Percentiles rank a stretch among this genome's conserved stretches.
These are phyloP conservation scores for Bagarius yarrelli DNA, from an alignment of 2,113 vertebrate species.

Conservation along the genomic window DNA sequence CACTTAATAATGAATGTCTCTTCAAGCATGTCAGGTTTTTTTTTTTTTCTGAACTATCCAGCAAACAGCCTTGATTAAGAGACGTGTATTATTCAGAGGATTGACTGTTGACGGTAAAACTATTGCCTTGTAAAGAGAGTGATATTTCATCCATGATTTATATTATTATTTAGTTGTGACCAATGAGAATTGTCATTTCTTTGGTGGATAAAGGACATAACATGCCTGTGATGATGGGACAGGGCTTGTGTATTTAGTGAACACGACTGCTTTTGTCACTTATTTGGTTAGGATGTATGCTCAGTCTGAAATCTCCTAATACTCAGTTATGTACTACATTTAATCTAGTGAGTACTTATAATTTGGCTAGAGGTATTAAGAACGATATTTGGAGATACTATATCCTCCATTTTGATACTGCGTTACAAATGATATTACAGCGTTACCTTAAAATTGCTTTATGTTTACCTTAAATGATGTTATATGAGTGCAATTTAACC, in stretches of 20 bases:
- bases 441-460: no score
- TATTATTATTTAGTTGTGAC: constrained; percentile 53
- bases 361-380: no score
- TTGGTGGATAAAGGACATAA: constrained; percentile 15
- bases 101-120: constrained; percentile 51
- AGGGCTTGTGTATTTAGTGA: neutral
- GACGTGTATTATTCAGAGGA: constrained; percentile 55
- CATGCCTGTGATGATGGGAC: neutral
- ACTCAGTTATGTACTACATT: no score
- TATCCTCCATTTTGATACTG: no score
- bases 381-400: no score
- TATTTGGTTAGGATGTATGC: no score
- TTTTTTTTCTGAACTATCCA: constrained; percentile 10
- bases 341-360: no score
- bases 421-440: no score
- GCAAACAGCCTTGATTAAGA: constrained; percentile 57
- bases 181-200: constrained; percentile 48
- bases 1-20: constrained; percentile 22
- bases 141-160: constrained; percentile 69
- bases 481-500: no score
- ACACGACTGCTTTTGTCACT: no score
- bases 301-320: no score
- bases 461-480: no score
- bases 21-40: constrained; percentile 31
- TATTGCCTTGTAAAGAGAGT: constrained; percentile 69